Conservation (phyloP, 2,113 vertebrate genomes). For the Pterocles gutturalis region DNA sequence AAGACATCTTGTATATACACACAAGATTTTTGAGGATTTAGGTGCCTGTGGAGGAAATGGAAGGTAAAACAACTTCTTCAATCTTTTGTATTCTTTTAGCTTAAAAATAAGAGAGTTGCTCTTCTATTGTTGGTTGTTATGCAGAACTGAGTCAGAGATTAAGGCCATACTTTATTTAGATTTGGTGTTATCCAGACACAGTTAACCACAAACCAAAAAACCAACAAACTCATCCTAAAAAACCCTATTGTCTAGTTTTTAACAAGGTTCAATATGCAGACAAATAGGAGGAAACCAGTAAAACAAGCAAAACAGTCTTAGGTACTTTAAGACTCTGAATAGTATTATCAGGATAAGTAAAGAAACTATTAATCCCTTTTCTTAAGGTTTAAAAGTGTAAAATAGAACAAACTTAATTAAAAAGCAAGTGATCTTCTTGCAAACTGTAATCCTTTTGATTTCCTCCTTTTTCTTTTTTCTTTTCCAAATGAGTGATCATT, state of each 20-base stretch:
- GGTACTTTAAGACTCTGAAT: neutral
- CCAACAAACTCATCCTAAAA: neutral
- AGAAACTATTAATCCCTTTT: neutral
- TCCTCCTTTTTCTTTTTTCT: neutral
- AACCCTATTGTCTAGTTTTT: rapidly evolving
- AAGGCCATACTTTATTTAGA: neutral
- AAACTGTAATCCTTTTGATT: neutral
- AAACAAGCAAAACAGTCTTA: neutral
- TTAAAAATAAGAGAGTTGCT: neutral
- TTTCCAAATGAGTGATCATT: neutral
- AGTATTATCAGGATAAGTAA: neutral
- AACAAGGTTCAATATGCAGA: neutral
- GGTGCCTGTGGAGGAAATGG: neutral
- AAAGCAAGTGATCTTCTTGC: neutral
- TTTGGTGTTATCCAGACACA: neutral
- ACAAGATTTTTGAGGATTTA: neutral
- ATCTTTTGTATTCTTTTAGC: neutral
- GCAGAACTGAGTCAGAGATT: neutral
- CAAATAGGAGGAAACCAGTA: neutral
- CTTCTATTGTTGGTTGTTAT: neutral
- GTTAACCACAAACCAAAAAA: neutral
- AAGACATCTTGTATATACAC: neutral
- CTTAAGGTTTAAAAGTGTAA: neutral
- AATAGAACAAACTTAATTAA: neutral
- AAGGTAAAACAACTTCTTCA: neutral